These are phyloP conservation scores for Morelia viridis DNA, from an alignment of 2,797 vertebrate genomes.

Conservation along the genomic window DNA sequence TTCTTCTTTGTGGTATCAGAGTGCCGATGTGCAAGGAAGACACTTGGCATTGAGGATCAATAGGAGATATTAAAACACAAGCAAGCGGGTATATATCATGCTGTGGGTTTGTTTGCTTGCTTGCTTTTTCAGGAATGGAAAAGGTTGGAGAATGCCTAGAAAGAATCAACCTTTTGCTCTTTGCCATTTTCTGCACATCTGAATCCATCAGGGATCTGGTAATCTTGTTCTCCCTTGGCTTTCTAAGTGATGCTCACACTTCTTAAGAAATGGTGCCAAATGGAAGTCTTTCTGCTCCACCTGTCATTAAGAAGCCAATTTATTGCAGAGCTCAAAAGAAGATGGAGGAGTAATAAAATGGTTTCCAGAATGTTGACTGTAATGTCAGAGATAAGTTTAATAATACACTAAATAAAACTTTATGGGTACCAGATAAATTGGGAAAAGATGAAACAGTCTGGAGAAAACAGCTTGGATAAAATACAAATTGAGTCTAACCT, in stretches of 20 bases:
- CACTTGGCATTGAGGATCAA: neutral
- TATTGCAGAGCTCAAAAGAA: slow-evolving; percentile 47
- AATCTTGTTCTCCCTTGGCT: slow-evolving; percentile 1
- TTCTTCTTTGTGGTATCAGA: neutral
- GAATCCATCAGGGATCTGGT: neutral
- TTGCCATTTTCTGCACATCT: neutral
- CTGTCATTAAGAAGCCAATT: slow-evolving; percentile 38
- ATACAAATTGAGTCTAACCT: slow-evolving; percentile 22
- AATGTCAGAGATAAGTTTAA: slow-evolving; percentile 43
- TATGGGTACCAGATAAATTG: slow-evolving; percentile 47
- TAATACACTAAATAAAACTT: slow-evolving; percentile 38
- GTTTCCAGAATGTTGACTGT: slow-evolving; percentile 38
- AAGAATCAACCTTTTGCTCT: neutral
- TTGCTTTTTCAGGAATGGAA: neutral
- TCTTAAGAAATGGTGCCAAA: slow-evolving; percentile 50
- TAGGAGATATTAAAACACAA: neutral
- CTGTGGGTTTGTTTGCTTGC: neutral
- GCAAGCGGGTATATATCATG: neutral
- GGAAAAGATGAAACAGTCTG: slow-evolving; percentile 26
- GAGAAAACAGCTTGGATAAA: slow-evolving; percentile 27
- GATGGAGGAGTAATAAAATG: slow-evolving; percentile 38
- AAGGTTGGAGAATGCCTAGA: neutral
- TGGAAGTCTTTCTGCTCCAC: slow-evolving; percentile 38
- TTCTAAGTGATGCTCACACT: slow-evolving; percentile 25
- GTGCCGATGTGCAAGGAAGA: neutral